Conservation (phyloP, 2,888 invertebrate genomes). For the Malacosoma neustria region DNA sequence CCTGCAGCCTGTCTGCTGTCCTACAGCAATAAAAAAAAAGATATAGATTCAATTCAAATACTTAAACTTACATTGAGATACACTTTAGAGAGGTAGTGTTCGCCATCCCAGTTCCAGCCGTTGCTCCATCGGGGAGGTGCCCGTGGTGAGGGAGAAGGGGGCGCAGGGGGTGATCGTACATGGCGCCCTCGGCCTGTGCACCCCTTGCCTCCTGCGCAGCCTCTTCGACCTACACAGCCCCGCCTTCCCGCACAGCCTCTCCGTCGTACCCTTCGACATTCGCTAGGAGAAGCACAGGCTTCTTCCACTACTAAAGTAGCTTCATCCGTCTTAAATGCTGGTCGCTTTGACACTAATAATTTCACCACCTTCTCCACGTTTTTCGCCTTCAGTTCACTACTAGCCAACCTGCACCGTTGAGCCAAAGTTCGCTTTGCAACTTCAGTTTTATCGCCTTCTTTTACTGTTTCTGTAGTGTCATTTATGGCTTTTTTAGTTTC, state of each 20-base stretch:
- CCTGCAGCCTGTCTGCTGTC: too few species aligned
- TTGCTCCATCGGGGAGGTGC: constrained; percentile 83
- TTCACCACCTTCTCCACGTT: constrained; percentile 61
- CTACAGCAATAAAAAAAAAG: too few species aligned
- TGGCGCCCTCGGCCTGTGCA: constrained; percentile 24
- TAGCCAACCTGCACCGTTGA: constrained; percentile 43
- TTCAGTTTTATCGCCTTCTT: constrained; percentile 7
- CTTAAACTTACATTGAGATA: constrained; percentile 86
- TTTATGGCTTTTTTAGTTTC: background rate
- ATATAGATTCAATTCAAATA: background rate
- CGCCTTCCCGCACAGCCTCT: constrained; percentile 24
- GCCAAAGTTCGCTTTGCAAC: constrained; percentile 7
- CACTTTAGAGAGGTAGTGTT: constrained; percentile 87
- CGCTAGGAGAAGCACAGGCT: constrained; percentile 38
- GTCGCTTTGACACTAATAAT: constrained; percentile 55
- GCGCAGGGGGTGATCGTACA: constrained; percentile 19
- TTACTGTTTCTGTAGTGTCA: too few species aligned
- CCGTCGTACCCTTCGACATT: constrained; percentile 18
- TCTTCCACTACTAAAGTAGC: constrained; percentile 51
- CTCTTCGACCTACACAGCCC: constrained; percentile 24
- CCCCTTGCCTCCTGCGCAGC: constrained; percentile 21
- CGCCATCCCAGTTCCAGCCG: constrained; percentile 94
- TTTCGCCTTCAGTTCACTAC: constrained; percentile 46
- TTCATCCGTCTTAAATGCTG: constrained; percentile 57
- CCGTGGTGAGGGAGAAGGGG: constrained; percentile 24